A percentile compares a stretch with the other conserved stretches of the same genome.
phyloP scores from a whole-genome alignment of 2,113 vertebrate species.

The Crotalus horridus region DNA sequence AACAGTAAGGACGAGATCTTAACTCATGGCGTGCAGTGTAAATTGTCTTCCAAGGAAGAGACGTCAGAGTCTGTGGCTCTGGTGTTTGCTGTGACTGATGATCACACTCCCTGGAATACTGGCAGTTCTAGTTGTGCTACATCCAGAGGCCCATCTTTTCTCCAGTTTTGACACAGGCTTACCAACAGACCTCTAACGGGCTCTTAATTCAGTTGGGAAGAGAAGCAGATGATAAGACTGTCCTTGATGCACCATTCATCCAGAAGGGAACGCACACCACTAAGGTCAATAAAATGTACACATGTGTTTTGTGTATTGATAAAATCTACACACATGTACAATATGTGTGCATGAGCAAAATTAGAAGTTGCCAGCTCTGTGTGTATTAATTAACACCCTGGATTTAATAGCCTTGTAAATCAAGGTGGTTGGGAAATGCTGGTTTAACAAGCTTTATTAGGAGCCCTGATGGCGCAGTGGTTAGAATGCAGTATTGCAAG shows the following conservation, averaged over 20 bases:
- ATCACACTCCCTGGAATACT: neutral
- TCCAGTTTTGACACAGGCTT: neutral
- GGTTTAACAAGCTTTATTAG: no score
- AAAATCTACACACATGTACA: neutral
- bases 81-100: neutral
- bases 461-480: no score
- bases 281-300: neutral
- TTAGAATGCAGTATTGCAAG: no score
- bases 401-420: neutral
- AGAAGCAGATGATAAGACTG: neutral
- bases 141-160: neutral
- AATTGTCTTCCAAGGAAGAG: neutral
- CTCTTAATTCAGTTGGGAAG: neutral
- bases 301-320: neutral
- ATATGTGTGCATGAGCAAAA: neutral
- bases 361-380: neutral
- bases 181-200: neutral
- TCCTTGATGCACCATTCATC: no score
- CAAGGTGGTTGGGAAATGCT: neutral
- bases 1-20: neutral
- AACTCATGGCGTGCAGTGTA: neutral
- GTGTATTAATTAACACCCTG: neutral
- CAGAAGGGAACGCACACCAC: neutral
- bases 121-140: neutral
- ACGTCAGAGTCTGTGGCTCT: neutral